Evolutionary conservation across 1,140 invertebrate species (phyloP).

Genomic region (Acromyrmex heyeri): DNA sequence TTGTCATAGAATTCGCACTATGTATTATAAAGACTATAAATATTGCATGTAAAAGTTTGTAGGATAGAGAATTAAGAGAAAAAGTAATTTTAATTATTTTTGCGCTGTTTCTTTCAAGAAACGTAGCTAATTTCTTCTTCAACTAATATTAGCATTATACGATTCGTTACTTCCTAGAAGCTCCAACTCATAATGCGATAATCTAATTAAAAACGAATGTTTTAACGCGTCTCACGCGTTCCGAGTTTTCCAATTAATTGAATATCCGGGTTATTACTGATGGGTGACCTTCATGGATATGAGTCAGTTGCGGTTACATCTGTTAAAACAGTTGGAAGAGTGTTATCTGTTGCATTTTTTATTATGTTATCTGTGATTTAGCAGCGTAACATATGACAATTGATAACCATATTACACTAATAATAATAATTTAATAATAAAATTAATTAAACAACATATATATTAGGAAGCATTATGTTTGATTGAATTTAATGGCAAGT

Average conservation of each 20-base stretch:
- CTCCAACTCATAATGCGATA: neutral
- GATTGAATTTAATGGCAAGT: neutral
- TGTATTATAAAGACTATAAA: neutral
- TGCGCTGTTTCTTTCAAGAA: neutral
- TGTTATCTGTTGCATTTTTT: neutral
- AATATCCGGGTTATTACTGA: conserved; percentile 32
- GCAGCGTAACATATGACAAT: neutral
- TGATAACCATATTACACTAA: neutral
- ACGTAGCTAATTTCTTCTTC: neutral
- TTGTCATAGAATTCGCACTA: neutral
- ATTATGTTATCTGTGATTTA: neutral
- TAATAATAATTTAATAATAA: conserved; percentile 12
- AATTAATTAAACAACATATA: conserved; percentile 2
- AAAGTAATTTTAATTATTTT: neutral
- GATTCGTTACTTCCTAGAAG: neutral
- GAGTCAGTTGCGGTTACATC: conserved; percentile 4
- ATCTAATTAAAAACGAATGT: conserved; percentile 25
- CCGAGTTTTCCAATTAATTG: conserved; percentile 23
- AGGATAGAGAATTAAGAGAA: conserved; percentile 6
- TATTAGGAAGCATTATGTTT: neutral
- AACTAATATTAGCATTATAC: neutral
- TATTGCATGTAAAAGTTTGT: neutral
- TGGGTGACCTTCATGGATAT: neutral
- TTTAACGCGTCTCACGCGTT: neutral
- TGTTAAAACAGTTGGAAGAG: neutral